phyloP scores from a whole-genome alignment of 2,797 vertebrate genomes.

The Phrynocephalus vlangalii region DNA sequence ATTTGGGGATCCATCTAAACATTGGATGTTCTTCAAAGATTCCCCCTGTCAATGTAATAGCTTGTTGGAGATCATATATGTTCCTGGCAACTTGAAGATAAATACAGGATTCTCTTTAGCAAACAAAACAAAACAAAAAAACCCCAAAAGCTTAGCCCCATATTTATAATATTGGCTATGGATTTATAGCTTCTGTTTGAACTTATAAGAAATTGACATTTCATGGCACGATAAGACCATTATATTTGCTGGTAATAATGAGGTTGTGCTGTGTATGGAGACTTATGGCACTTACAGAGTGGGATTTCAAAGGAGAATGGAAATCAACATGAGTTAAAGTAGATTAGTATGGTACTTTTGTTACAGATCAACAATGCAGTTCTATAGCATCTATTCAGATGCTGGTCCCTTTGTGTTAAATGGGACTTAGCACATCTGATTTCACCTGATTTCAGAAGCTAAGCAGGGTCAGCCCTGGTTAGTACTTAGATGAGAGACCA shows the following conservation, averaged over 20 bases:
- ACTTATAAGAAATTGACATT: not conserved
- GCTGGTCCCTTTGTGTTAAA: not conserved
- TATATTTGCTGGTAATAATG: slow-evolving; percentile 1
- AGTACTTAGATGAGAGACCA: too few species aligned
- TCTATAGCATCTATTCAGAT: not conserved
- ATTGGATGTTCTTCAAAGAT: not conserved
- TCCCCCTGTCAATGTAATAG: not conserved
- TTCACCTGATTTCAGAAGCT: too few species aligned
- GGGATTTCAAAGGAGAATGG: slow-evolving; percentile 8
- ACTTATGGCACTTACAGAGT: slow-evolving; percentile 25
- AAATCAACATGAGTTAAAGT: slow-evolving; percentile 37
- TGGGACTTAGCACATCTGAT: not conserved
- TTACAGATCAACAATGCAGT: not conserved
- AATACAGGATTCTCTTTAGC: not conserved
- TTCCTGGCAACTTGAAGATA: not conserved
- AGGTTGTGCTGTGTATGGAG: slow-evolving; percentile 23
- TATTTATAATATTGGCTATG: not conserved
- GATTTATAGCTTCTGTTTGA: not conserved
- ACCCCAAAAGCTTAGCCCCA: not conserved
- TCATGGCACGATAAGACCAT: not conserved
- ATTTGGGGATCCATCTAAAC: not conserved
- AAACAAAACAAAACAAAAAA: not conserved
- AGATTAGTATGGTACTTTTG: slow-evolving; percentile 14
- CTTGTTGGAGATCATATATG: not conserved
- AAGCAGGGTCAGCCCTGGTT: too few species aligned